phyloP scores from a whole-genome alignment of 2,113 vertebrate genomes.

The Ia io region DNA sequence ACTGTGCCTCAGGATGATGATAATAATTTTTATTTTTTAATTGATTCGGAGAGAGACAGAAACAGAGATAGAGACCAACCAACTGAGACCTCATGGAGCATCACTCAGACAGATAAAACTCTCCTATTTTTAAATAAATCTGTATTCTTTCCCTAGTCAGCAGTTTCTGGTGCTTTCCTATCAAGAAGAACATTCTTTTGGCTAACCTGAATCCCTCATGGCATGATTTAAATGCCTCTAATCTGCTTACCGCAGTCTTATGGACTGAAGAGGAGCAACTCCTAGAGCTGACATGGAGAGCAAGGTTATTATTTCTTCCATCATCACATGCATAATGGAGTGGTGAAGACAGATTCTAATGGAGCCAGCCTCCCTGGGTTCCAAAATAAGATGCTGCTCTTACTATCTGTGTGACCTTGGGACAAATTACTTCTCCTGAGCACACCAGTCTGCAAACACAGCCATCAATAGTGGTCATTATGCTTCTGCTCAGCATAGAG shows the following conservation, averaged over 20 bases:
- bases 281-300: background rate
- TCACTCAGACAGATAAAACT: background rate
- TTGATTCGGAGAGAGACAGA: background rate
- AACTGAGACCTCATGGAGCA: background rate
- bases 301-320: background rate
- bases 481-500: background rate
- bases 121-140: constrained; percentile 43
- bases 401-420: background rate
- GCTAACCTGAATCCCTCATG: background rate
- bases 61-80: background rate
- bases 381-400: background rate
- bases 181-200: background rate
- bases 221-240: background rate
- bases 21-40: background rate
- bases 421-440: background rate
- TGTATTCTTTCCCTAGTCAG: background rate
- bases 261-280: background rate
- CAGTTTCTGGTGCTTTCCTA: constrained; percentile 31
- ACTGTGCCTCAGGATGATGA: background rate
- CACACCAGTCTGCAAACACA: background rate
- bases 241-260: background rate
- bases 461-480: background rate
- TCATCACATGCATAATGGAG: accelerated
- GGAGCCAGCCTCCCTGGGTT: background rate
- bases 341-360: background rate